Conservation (phyloP, 1,140 invertebrate genomes). For the Drosophila teissieri region DNA sequence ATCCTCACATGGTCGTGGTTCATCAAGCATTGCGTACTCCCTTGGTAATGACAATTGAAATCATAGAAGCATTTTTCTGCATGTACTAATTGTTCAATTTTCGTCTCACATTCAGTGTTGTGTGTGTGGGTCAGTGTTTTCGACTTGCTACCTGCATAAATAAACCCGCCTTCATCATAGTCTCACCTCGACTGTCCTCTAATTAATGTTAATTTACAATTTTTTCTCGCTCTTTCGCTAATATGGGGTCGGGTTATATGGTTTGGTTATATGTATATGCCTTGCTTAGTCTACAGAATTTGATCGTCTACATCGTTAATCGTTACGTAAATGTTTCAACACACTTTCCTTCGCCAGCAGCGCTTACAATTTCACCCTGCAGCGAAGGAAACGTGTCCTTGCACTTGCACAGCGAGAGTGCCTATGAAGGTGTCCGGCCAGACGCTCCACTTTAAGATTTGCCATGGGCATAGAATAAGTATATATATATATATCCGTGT, state of each 20-base stretch:
- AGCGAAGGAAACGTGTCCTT: slow-evolving; percentile 8
- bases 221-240: slow-evolving; percentile 45
- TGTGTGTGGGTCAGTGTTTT: slow-evolving; percentile 14
- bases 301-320: slow-evolving; percentile 69
- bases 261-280: slow-evolving; percentile 59
- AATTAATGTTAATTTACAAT: slow-evolving; percentile 74
- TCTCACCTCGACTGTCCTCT: slow-evolving; percentile 38
- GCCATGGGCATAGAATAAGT: slow-evolving; percentile 32
- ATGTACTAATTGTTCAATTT: slow-evolving; percentile 65
- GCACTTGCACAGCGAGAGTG: slow-evolving; percentile 60
- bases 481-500: slow-evolving; percentile 24
- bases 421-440: slow-evolving; percentile 25
- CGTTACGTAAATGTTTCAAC: slow-evolving; percentile 53
- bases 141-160: slow-evolving; percentile 55
- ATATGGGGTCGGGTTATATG: slow-evolving; percentile 53
- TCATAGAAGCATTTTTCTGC: slow-evolving; percentile 65
- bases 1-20: slow-evolving; percentile 43
- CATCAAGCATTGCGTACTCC: slow-evolving; percentile 60
- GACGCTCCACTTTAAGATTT: slow-evolving; percentile 29
- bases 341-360: neutral
- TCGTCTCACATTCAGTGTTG: slow-evolving; percentile 15
- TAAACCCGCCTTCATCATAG: slow-evolving; percentile 45
- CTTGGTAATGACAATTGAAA: slow-evolving; percentile 58
- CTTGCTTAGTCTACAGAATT: slow-evolving; percentile 71
- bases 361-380: neutral